Evolutionary conservation across 1,140 invertebrate species (phyloP).

Genomic region (Lanistes nyassanus): DNA sequence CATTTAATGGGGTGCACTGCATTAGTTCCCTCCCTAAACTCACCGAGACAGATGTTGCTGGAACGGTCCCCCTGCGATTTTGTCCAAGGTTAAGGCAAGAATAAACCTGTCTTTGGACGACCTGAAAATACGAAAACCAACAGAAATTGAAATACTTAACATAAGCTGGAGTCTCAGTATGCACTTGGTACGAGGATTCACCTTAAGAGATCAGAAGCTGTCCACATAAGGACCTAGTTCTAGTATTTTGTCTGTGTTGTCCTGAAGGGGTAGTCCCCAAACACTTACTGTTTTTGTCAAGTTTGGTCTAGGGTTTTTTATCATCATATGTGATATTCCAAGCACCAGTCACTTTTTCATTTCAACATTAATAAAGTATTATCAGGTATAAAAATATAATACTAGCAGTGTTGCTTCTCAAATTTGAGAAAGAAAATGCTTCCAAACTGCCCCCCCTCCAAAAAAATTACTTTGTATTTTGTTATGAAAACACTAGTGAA

Average conservation of each 20-base stretch:
- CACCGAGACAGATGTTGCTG: slow-evolving; percentile 55
- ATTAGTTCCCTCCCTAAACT: slow-evolving; percentile 12
- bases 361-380: too few species aligned
- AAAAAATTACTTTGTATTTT: not conserved
- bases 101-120: slow-evolving; percentile 55
- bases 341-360: too few species aligned
- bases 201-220: too few species aligned
- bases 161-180: not conserved
- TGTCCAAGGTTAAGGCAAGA: slow-evolving; percentile 59
- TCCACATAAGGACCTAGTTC: too few species aligned
- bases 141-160: too few species aligned
- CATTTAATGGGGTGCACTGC: not conserved
- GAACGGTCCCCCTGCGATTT: slow-evolving; percentile 64
- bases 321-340: too few species aligned
- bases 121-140: slow-evolving; percentile 21
- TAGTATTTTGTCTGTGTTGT: not conserved
- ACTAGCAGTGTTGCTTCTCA: too few species aligned
- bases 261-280: too few species aligned
- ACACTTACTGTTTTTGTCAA: not conserved
- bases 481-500: not conserved
- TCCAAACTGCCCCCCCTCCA: too few species aligned
- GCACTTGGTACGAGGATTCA: not conserved
- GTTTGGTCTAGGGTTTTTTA: too few species aligned
- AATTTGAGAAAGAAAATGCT: too few species aligned
- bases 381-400: too few species aligned